Percentiles rank a stretch among this genome's conserved stretches.
Evolutionary conservation across 2,113 vertebrate species (phyloP).

Genomic region (Origma solitaria): DNA sequence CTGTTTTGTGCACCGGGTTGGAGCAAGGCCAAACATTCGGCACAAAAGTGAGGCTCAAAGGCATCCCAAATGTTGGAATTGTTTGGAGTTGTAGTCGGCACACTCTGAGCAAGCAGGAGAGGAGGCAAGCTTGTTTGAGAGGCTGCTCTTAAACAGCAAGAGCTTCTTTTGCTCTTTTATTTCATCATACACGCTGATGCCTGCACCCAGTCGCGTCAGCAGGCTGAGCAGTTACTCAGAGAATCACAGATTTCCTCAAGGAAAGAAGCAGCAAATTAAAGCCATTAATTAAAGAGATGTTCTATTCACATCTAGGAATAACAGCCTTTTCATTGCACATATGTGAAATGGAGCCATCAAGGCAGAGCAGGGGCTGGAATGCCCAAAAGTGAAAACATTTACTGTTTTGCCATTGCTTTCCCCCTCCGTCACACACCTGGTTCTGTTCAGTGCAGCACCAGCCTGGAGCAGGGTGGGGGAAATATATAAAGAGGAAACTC

Average conservation of each 20-base stretch:
- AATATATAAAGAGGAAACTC: background rate
- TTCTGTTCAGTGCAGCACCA: background rate
- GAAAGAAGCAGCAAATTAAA: slow-evolving; percentile 15
- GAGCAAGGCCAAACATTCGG: background rate
- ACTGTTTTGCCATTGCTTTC: background rate
- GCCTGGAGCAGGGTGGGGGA: background rate
- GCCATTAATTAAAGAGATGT: background rate
- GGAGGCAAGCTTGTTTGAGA: background rate
- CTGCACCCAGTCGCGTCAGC: background rate
- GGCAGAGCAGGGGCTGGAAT: background rate
- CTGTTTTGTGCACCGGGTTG: background rate
- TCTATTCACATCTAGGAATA: background rate
- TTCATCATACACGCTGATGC: background rate
- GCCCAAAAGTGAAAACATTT: background rate
- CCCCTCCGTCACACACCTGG: background rate
- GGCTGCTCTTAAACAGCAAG: background rate
- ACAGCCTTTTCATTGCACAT: background rate
- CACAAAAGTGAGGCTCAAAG: background rate
- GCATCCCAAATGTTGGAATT: background rate
- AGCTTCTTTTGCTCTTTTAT: background rate
- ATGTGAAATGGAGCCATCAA: background rate
- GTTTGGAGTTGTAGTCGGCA: background rate
- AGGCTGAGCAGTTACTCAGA: background rate
- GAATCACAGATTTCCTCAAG: background rate
- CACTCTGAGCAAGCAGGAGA: background rate